phyloP scores from a whole-genome alignment of 1,140 invertebrate species.

The Bombus difficillimus region DNA sequence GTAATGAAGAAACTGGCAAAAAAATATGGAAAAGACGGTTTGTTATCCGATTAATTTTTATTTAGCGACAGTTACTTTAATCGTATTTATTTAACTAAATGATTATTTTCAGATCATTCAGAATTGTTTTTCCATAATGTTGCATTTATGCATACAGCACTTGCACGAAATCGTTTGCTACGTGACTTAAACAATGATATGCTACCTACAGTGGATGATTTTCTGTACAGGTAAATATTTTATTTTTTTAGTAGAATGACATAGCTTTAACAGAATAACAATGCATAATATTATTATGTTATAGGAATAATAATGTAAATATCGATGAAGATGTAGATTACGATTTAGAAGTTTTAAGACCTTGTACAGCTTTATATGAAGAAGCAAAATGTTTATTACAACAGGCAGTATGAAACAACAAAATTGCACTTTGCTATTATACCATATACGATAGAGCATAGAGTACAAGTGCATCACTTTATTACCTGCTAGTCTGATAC shows the following conservation, averaged over 20 bases:
- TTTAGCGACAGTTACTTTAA: conserved; percentile 7
- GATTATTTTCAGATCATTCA: conserved; percentile 62
- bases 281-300: conserved; percentile 45
- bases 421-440: conserved; percentile 5
- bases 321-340: conserved; percentile 72
- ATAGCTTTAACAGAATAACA: not conserved
- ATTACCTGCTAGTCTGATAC: conserved; percentile 32
- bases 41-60: conserved; percentile 27
- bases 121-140: conserved; percentile 75
- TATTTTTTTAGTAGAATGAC: not conserved
- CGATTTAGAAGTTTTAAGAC: conserved; percentile 74
- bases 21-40: conserved; percentile 82
- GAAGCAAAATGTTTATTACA: conserved; percentile 78
- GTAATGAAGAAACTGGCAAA: conserved; percentile 85
- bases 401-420: conserved; percentile 62
- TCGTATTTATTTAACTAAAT: conserved; percentile 3
- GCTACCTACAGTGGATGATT: conserved; percentile 69
- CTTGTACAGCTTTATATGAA: conserved; percentile 77
- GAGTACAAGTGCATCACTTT: conserved; percentile 31
- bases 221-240: conserved; percentile 72
- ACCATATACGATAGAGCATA: not conserved
- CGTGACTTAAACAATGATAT: conserved; percentile 67
- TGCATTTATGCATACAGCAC: conserved; percentile 77
- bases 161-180: conserved; percentile 70
- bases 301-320: conserved; percentile 62